Conservation (phyloP, 2,113 vertebrate genomes). For the Nothobranchius furzeri region DNA sequence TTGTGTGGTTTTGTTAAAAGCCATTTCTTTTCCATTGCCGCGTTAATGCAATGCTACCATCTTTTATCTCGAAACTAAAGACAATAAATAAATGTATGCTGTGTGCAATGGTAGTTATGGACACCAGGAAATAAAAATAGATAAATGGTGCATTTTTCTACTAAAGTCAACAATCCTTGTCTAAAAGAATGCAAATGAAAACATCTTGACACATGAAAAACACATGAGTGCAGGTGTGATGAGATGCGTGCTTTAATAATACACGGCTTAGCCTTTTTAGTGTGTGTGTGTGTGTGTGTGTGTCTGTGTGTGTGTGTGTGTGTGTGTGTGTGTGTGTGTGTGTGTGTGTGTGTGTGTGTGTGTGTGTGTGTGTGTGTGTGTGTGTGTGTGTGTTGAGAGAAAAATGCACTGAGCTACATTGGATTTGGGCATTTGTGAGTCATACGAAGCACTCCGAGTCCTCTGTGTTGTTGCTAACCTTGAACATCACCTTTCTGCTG, state of each 20-base stretch:
- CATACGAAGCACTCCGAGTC: constrained; percentile 25
- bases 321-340: no score
- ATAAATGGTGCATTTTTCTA: not conserved
- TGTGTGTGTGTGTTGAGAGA: constrained; percentile 16
- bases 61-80: not conserved
- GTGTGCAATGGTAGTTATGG: constrained; percentile 2
- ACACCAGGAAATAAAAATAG: constrained; percentile 3
- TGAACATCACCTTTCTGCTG: constrained; percentile 63
- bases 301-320: constrained; percentile 4
- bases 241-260: constrained; percentile 44
- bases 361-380: no score
- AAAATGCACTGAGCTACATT: constrained; percentile 5
- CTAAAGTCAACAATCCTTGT: not conserved
- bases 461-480: constrained; percentile 60
- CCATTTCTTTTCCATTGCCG: not conserved
- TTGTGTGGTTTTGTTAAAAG: not conserved
- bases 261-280: constrained; percentile 8
- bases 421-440: constrained; percentile 32
- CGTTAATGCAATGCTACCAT: not conserved
- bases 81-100: not conserved
- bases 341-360: no score
- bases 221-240: constrained; percentile 2
- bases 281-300: not conserved
- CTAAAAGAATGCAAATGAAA: constrained; percentile 13
- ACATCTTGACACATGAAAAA: constrained; percentile 17